Base-by-base conservation (phyloP, 2,888 invertebrate genomes). In the Syritta pipiens region DNA sequence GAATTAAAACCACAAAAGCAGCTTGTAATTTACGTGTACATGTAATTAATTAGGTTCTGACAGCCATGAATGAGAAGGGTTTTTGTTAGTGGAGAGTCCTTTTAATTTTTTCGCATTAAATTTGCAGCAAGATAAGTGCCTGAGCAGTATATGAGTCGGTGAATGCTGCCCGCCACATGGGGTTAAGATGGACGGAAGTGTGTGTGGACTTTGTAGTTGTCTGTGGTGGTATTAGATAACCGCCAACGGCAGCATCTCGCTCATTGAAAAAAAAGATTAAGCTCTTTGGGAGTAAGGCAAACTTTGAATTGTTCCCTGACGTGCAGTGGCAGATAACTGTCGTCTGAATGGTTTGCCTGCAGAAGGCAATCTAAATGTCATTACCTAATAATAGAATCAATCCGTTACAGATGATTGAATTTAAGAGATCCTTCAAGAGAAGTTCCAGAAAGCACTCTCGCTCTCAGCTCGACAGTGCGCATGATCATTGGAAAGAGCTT, bases 381-480 rank as follows among this genome's bases (percentile, higher is more conserved):
- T 77, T 71, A 77, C 59, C 71, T 46, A 65, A 65, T 71, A 77
- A 65, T 71, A 65, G 69, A 77, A 53, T 60, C 76, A 77, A 77
- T 76, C 44, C 28, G 53, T 30, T 59, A 51, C 44, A 24, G 53
- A 26, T 60, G 59, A 40, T 30, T 53, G 48, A 4, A 20, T 65
- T 59, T 59, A 48, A 53, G 65, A 59, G 44, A 59, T 19, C 10
- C 10, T 53, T 57, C 12, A 49, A 62, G 55, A 62, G 71, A 57
- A 40, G 12, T 7, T 12, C 20, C 7, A 4, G 20, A 57, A 55
- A 48, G 37, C 37, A 20, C 67, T 42, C 44, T 30, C 40, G 10
- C 14, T 0, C 32, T 35, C 10, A 4, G 26, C 6, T 26, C 12
- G 7, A 3, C 4, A 26, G 5, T 12, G 68, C 68, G 68, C 68